Conservation (phyloP, 2,113 vertebrate species). For the Neogobius melanostomus region DNA sequence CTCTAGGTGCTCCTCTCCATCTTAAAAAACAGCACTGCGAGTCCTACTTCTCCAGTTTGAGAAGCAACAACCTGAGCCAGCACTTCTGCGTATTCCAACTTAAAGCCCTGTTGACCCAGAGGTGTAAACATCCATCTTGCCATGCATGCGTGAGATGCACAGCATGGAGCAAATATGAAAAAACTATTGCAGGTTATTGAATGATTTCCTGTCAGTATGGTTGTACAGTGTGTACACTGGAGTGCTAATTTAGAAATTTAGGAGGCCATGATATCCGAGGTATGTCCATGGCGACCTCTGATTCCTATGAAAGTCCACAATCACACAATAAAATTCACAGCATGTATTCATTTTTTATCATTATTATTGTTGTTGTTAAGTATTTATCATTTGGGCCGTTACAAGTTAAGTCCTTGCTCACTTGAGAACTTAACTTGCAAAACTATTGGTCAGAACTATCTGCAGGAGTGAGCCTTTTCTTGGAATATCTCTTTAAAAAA, state of each 20-base stretch:
- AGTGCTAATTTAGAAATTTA: constrained; percentile 54
- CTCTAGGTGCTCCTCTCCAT: constrained; percentile 29
- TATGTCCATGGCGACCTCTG: no score
- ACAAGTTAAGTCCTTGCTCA: no score
- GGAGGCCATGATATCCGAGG: constrained; percentile 5
- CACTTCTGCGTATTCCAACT: constrained; percentile 38
- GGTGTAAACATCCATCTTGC: constrained; percentile 25
- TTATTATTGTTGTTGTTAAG: no score
- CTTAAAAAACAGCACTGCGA: constrained; percentile 30
- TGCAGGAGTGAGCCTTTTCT: no score
- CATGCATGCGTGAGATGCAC: neutral
- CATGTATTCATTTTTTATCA: no score
- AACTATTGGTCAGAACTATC: no score
- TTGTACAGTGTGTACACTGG: constrained; percentile 3
- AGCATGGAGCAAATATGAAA: constrained; percentile 38
- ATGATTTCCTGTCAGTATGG: constrained; percentile 36
- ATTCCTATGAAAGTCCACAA: no score
- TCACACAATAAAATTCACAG: no score
- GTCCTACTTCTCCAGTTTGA: constrained; percentile 45
- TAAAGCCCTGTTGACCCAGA: constrained; percentile 37
- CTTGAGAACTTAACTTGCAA: no score
- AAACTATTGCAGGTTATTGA: constrained; percentile 36
- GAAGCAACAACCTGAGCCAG: constrained; percentile 39
- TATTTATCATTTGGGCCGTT: no score
- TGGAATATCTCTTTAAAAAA: no score